Base-by-base conservation (phyloP, 2,797 vertebrate species). In the Acrossocheilus fasciatus region DNA sequence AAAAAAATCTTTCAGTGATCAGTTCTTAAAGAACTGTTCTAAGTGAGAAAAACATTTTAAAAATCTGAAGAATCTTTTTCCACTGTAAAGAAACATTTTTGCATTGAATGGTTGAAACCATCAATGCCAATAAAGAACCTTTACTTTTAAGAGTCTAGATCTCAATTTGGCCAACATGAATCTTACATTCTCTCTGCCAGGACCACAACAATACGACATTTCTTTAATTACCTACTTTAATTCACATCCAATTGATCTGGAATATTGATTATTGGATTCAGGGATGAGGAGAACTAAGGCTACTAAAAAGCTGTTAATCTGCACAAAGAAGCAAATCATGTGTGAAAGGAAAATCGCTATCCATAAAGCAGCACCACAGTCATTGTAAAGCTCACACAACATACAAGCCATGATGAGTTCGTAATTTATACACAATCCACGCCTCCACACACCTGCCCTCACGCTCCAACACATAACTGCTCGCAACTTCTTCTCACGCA, bases 211-310 rank as follows among this genome's bases (percentile, higher is more conserved):
- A 83, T 39, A 84, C 45, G 72, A 69, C 76, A 68, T 82, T 87
- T 86, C 75, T 79, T 88, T 87, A 90, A 92, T 92, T 91, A 88
- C 74, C 86, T 76, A 73, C 43, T 69, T 87, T 88, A 87, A 89
- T 89, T 87, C 81, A 82, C 77, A 57, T 83, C 72, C 73, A 84
- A 88, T 74, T 85, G 88, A 92, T 89, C 75, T 18, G 83, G 3
- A 26, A 66, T 90, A 90, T 89, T 87, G 89, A 90, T 74, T 69
- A 69, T 88, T 85, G 84, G 82, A 88, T 91, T 90, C 89, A 89
- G 72, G 30, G 47, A 69, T 81, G 74, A 84, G 41, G 74, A 72
- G 59, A 72, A 30, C 2, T 30, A 30, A 62, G 2, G 50, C 18
- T 75, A 81, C 80, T 79, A 81, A 91, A 81, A 87, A 86, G 79